Conservation (phyloP, 2,888 invertebrate species). For the Callyntrura sp. region DNA sequence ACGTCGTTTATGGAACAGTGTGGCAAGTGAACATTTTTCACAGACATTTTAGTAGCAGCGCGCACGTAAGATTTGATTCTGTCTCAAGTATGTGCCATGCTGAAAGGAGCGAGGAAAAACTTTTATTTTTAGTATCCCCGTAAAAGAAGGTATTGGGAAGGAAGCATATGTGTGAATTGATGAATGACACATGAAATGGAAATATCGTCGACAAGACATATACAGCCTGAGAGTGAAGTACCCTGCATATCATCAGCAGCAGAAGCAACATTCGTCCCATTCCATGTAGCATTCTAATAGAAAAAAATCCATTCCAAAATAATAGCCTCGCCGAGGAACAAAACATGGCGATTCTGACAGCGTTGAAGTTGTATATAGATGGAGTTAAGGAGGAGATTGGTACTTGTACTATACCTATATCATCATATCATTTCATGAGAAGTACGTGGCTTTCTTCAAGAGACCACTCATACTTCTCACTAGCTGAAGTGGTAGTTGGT, state of each 20-base stretch:
- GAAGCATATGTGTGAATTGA: conserved; percentile 65
- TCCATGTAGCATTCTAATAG: conserved; percentile 37
- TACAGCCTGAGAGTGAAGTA: neutral
- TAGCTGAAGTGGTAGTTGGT: conserved; percentile 15
- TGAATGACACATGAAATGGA: conserved; percentile 63
- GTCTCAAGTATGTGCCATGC: neutral
- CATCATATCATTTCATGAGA: neutral
- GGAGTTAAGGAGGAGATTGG: neutral
- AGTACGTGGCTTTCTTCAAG: conserved; percentile 6
- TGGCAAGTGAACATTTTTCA: conserved; percentile 12
- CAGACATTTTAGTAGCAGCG: neutral
- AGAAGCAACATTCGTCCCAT: conserved; percentile 39
- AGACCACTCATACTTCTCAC: conserved; percentile 32
- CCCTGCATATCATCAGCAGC: conserved; percentile 9
- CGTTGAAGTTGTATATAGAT: neutral
- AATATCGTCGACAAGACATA: conserved; percentile 48
- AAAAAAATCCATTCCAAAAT: conserved; percentile 7
- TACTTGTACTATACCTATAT: neutral
- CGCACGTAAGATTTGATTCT: neutral
- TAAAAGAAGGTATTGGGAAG: neutral
- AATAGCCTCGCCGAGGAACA: conserved; percentile 2
- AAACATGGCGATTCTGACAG: neutral
- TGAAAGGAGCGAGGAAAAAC: conserved; percentile 9
- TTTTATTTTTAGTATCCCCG: conserved; percentile 4
- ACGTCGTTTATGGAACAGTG: neutral